Evolutionary conservation across 2,113 vertebrate species (phyloP), one percentile per base, ranked within the genome.

Genomic region (Centrocercus urophasianus): DNA sequence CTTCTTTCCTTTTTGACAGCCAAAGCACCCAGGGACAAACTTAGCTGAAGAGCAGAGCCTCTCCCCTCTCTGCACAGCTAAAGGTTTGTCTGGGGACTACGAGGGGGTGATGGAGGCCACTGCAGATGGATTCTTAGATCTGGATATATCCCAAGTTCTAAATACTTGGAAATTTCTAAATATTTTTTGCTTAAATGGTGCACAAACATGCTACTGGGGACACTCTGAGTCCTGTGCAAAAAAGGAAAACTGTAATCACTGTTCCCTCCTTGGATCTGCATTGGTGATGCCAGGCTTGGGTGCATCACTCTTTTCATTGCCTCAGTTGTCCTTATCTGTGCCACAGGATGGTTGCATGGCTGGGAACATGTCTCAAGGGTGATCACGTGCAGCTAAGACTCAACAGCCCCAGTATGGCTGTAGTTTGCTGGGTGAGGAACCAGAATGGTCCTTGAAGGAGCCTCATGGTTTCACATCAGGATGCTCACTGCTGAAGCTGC

Each of bases 341-440:
- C 43, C 63, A 60, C 4, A 4, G n/a, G 28, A 17, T 2, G 60
- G 63, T 6, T 28, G 13, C 9, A 21, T 0, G 2, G 25, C 16
- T 56, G 28, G 12, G 28, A 34, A 18, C 64, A 8, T 12, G 40
- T 89, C 63, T 43, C 27, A 28, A 40, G 50, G 25, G 3, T 45
- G 8, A 16, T 71, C 27, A 2, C 8, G 47, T 50, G 38, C 25
- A 2, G 0, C 13, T 25, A 4, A 66, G 21, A 32, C 69, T 19
- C 34, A 83, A 47, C 28, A 82, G 7, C 34, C 54, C 34, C 63
- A 21, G 1, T 6, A 13, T 3, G 25, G 47, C 25, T 38, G 16
- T 3, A 28, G 34, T 45, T 52, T 69, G 45, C 60, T n/a, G 63
- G 74, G 32, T 2, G 5, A 61, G 27, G 40, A 10, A 57, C 70